Conservation (phyloP, 2,113 vertebrate genomes). For the Trachemys scripta region DNA sequence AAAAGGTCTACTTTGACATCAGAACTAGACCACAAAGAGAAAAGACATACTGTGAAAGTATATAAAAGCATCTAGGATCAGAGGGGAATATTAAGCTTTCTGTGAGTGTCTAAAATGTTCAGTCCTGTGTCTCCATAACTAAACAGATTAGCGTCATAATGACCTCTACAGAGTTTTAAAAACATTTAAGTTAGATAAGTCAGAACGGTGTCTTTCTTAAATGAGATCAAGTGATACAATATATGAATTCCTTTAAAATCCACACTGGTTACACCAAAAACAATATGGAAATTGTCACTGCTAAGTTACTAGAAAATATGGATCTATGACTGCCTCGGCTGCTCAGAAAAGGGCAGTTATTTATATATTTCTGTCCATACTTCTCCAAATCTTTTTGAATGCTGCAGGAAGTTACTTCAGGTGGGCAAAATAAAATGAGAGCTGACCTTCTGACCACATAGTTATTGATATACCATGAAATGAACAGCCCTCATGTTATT, state of each 20-base stretch:
- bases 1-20: neutral
- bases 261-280: neutral
- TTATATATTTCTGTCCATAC: neutral
- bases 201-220: neutral
- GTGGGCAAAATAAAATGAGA: neutral
- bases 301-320: neutral
- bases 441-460: neutral
- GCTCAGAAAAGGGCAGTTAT: neutral
- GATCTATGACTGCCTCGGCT: accelerated
- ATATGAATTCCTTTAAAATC: neutral
- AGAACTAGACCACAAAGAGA: neutral
- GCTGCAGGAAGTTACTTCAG: neutral
- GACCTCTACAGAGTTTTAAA: neutral
- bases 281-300: neutral
- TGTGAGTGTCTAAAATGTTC: neutral
- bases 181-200: neutral
- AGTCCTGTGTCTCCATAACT: neutral
- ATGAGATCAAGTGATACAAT: neutral
- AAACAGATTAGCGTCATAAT: neutral
- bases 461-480: neutral
- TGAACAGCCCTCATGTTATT: neutral
- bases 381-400: neutral
- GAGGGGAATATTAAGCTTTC: neutral
- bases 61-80: neutral
- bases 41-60: neutral